Conservation (phyloP, 2,888 invertebrate genomes). For the Agrochola lychnidis region DNA sequence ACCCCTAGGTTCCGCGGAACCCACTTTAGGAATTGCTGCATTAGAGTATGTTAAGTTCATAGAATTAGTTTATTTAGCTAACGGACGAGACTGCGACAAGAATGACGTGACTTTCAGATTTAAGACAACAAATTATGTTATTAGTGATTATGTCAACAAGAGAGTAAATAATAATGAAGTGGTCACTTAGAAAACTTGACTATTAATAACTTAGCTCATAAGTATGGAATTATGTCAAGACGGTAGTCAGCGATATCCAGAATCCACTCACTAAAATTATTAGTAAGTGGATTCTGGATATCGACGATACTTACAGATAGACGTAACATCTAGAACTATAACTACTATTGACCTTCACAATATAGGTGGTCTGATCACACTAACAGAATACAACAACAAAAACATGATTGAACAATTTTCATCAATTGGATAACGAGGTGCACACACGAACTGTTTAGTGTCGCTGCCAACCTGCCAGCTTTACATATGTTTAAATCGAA, state of each 20-base stretch:
- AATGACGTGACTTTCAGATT: not conserved
- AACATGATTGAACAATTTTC: constrained; percentile 45
- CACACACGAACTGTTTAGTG: constrained; percentile 14
- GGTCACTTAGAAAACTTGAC: not conserved
- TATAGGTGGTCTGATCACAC: constrained; percentile 30
- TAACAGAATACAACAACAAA: constrained; percentile 33
- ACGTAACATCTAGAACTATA: not conserved
- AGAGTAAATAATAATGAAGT: not conserved
- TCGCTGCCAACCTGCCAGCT: constrained; percentile 7
- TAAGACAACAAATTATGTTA: not conserved
- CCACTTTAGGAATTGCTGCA: no score
- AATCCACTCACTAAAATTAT: no score
- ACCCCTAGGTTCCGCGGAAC: no score
- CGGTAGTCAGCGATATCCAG: no score
- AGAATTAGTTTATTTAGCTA: not conserved
- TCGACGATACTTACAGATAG: no score
- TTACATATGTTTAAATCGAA: constrained; percentile 17
- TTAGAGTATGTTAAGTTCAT: not conserved
- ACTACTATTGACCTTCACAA: constrained; percentile 29
- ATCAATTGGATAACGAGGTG: constrained; percentile 56
- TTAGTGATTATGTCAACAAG: not conserved
- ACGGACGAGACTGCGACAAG: not conserved
- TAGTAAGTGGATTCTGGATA: no score
- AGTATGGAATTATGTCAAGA: no score
- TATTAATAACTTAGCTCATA: no score